Base-by-base conservation (phyloP, 2,797 vertebrate genomes). In the Paedocypris micromegethes region DNA sequence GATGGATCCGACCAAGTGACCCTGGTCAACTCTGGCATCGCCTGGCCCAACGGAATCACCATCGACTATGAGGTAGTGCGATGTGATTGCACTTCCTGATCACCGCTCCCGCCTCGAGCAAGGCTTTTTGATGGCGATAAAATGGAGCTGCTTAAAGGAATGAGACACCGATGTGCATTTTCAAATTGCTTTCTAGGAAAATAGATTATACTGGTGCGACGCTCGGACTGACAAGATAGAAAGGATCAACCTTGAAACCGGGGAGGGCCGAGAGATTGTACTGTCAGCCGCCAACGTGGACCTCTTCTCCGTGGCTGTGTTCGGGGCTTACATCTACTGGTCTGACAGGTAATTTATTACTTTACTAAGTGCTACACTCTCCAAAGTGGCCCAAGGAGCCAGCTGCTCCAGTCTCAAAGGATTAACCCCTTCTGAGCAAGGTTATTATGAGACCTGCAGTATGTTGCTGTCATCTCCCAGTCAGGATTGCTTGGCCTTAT, bases 281-380 rank as follows among this genome's bases (percentile, higher is more conserved):
- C 90, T 98, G 90, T 94, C 94, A 86, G 91, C 91, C 81, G 92
- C 91, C 91, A 98, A 95, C 77, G 94, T 97, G 84, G 96, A 98
- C 91, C 89, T 98, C 86, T 98, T 98, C 90, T 98, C 96, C 9
- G 92, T 98, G 57, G 91, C 93, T 6, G 95, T 98, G 91, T 98
- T 98, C 58, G 96, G 96, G 80, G 92, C 94, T 87, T 98, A 97
- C 90, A 96, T 98, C 91, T 98, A 98, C 91, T 98, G 96, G 96
- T 97, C 95, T 94, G 96, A 98, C 96, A 98, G 96, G 96, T 98
- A 96, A 97, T 95, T 94, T 91, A 91, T 93, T 93, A 87, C 93
- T 91, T 92, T 87, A 89, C 86, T 90, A 87, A 91, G 86, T 86
- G 85, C 90, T 90, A 81, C 79, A 88, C 85, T 83, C 84, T 89